phyloP scores from a whole-genome alignment of 2,113 vertebrate genomes.

The Dicentrarchus labrax region DNA sequence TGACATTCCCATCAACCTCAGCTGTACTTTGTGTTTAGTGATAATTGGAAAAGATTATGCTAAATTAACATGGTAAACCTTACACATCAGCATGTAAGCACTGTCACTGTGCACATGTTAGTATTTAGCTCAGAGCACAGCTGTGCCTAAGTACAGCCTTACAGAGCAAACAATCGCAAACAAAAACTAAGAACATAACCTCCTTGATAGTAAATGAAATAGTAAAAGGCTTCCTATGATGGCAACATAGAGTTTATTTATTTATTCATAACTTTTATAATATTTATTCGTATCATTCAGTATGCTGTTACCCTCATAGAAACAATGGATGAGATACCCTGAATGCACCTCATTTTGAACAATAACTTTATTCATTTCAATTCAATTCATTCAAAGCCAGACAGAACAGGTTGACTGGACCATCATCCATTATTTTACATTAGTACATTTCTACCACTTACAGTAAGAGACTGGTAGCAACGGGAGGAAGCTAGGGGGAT shows the following conservation, averaged over 20 bases:
- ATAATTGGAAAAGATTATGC: not conserved
- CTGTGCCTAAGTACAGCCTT: not conserved
- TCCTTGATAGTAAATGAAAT: not conserved
- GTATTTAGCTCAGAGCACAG: not conserved
- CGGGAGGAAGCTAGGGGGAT: not conserved
- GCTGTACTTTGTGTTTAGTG: not conserved
- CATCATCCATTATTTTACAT: constrained; percentile 34
- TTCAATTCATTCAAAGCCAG: constrained; percentile 9
- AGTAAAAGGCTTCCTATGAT: constrained; percentile 11
- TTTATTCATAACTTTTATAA: constrained; percentile 9
- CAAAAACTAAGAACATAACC: not conserved
- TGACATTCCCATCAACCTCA: not conserved
- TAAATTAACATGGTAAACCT: no score
- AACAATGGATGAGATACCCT: not conserved
- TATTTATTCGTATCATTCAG: not conserved
- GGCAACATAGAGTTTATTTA: not conserved
- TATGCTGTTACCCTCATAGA: not conserved
- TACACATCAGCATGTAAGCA: not conserved
- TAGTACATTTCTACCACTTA: constrained; percentile 39
- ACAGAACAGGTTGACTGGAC: constrained; percentile 7
- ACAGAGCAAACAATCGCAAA: not conserved
- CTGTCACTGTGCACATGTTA: not conserved
- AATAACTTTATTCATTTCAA: not conserved
- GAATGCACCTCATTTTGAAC: constrained; percentile 15
- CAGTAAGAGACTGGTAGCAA: constrained; percentile 8